These are phyloP conservation scores for Aphaenogaster ashmeadi DNA, from an alignment of 1,140 invertebrate species.

Conservation along the genomic window DNA sequence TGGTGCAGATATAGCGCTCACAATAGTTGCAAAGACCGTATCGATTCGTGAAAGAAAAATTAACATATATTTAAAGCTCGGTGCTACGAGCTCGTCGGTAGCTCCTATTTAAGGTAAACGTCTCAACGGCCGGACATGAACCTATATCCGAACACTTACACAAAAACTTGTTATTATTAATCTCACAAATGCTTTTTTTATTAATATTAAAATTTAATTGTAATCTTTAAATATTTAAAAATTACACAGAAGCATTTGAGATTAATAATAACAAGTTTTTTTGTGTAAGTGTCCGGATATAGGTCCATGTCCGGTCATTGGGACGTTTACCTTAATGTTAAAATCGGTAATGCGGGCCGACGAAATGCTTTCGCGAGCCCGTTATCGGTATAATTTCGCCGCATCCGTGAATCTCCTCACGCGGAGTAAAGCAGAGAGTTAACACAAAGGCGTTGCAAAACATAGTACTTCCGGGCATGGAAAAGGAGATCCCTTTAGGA, in stretches of 20 bases:
- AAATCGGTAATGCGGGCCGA: conserved; percentile 9
- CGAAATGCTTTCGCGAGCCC: not conserved
- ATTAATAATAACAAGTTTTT: no score
- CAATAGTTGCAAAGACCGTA: not conserved
- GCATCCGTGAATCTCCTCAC: not conserved
- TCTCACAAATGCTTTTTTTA: no score
- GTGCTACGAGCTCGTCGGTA: not conserved
- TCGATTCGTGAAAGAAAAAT: conserved; percentile 18
- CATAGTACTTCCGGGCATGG: conserved; percentile 37
- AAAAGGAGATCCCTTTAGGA: conserved; percentile 48
- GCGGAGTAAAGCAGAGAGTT: conserved; percentile 17
- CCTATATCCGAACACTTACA: no score
- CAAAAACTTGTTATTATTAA: no score
- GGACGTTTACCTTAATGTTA: no score
- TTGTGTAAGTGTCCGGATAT: no score
- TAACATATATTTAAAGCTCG: not conserved
- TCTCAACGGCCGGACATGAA: no score
- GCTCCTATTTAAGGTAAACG: not conserved
- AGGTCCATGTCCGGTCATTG: no score
- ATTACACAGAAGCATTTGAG: no score
- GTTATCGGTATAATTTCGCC: conserved; percentile 35
- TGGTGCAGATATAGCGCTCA: not conserved
- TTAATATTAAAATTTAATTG: no score
- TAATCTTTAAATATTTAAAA: no score
- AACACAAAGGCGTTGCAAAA: conserved; percentile 59